Conservation (phyloP, 2,113 vertebrate genomes). For the Platysteira castanea region DNA sequence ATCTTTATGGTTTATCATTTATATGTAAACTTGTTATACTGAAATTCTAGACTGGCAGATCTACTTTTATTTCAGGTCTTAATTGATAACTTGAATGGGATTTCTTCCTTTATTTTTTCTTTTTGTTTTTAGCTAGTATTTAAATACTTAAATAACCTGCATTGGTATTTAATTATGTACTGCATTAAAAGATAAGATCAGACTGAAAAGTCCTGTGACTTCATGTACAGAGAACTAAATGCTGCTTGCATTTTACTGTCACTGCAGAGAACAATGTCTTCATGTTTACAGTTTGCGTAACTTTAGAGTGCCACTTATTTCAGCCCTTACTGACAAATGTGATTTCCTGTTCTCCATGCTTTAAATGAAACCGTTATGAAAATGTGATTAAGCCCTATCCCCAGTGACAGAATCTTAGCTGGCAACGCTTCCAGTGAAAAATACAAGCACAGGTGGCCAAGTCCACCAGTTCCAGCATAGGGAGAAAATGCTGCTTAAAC, state of each 20-base stretch:
- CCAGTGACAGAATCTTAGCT: neutral
- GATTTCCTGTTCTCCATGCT: neutral
- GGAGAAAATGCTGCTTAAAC: neutral
- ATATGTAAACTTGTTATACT: neutral
- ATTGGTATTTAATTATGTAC: neutral
- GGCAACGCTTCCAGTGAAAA: neutral
- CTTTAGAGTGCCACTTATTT: neutral
- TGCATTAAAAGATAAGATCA: conserved; percentile 17
- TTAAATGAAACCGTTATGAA: neutral
- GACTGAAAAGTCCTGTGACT: conserved; percentile 12
- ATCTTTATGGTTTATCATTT: neutral
- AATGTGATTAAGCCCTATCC: neutral
- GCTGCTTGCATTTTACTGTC: conserved; percentile 11
- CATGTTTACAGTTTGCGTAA: neutral
- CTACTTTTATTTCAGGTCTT: neutral
- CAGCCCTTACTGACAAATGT: neutral
- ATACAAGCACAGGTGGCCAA: neutral
- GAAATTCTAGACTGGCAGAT: neutral
- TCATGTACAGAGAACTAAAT: neutral
- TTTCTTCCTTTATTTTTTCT: neutral
- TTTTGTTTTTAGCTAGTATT: neutral
- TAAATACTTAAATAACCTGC: neutral
- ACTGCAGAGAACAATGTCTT: neutral
- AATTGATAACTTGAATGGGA: neutral
- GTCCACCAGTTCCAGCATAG: neutral